Conservation (phyloP, 2,888 invertebrate genomes). For the Microctonus hyperodae region DNA sequence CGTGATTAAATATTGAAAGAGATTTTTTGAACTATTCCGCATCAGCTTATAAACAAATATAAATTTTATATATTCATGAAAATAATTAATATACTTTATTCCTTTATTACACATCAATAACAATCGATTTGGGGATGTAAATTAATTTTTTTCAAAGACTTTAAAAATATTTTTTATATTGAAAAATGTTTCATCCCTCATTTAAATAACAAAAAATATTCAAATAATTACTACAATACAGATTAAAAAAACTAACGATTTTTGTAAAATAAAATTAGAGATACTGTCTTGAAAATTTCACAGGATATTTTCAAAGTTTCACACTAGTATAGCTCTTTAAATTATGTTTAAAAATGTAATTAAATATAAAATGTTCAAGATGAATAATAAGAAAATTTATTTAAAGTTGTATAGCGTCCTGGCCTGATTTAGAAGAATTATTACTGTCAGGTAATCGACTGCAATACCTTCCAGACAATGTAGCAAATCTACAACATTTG, state of each 20-base stretch:
- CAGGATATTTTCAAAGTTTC: too few relatives aligned
- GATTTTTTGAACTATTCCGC: not conserved
- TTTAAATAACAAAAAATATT: too few relatives aligned
- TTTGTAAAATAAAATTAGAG: too few relatives aligned
- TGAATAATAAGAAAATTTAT: constrained; percentile 17
- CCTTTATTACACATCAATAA: too few relatives aligned
- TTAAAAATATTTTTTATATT: too few relatives aligned
- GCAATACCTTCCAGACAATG: constrained; percentile 76
- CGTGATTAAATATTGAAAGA: not conserved
- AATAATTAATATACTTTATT: not conserved
- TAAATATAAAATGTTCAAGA: not conserved
- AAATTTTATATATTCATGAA: not conserved
- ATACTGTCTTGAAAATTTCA: too few relatives aligned
- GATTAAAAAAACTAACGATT: too few relatives aligned
- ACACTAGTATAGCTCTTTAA: too few relatives aligned
- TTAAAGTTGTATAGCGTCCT: constrained; percentile 72
- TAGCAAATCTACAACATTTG: constrained; percentile 75
- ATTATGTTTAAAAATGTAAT: too few relatives aligned
- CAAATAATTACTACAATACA: not conserved
- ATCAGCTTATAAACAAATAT: not conserved
- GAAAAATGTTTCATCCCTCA: too few relatives aligned
- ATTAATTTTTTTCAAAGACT: too few relatives aligned
- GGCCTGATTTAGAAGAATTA: constrained; percentile 83
- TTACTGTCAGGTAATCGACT: constrained; percentile 84
- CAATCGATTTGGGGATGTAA: too few relatives aligned